Evolutionary conservation across 1,140 invertebrate species (phyloP).

Genomic region (Anthonomus grandis): DNA sequence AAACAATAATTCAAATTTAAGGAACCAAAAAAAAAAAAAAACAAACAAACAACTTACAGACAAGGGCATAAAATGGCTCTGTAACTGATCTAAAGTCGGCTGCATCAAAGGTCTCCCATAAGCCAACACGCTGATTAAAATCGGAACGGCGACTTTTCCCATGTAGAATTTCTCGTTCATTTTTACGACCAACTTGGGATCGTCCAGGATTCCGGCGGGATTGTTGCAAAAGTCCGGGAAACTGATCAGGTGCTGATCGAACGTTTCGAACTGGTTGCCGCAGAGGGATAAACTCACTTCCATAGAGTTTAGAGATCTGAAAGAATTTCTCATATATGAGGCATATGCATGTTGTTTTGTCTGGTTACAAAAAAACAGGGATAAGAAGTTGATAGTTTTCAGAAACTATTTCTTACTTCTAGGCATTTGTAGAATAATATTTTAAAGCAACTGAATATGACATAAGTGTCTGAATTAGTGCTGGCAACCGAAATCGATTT

Average conservation of each 20-base stretch:
- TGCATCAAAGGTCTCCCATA: conserved; percentile 79
- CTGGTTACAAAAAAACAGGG: too few relatives aligned
- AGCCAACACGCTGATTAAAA: conserved; percentile 78
- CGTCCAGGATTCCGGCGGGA: conserved; percentile 72
- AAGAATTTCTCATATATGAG: too few relatives aligned
- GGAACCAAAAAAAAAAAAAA: not conserved
- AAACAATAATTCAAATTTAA: not conserved
- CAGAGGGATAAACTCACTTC: conserved; percentile 77
- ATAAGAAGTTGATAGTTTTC: too few relatives aligned
- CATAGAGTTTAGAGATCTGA: too few relatives aligned
- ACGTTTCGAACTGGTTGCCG: conserved; percentile 72
- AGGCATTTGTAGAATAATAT: too few relatives aligned
- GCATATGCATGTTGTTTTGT: too few relatives aligned
- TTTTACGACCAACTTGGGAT: conserved; percentile 84
- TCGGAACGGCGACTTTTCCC: conserved; percentile 83
- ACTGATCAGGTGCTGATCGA: conserved; percentile 71
- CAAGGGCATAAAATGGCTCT: conserved; percentile 49
- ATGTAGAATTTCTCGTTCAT: conserved; percentile 85
- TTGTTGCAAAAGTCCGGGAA: conserved; percentile 83
- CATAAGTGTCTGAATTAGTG: too few relatives aligned
- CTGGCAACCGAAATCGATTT: too few relatives aligned
- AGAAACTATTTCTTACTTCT: too few relatives aligned
- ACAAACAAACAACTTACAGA: conserved; percentile 7
- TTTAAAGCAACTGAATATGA: too few relatives aligned
- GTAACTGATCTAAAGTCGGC: conserved; percentile 48